Conservation (phyloP, 2,113 vertebrate species). For the Prunella himalayana region DNA sequence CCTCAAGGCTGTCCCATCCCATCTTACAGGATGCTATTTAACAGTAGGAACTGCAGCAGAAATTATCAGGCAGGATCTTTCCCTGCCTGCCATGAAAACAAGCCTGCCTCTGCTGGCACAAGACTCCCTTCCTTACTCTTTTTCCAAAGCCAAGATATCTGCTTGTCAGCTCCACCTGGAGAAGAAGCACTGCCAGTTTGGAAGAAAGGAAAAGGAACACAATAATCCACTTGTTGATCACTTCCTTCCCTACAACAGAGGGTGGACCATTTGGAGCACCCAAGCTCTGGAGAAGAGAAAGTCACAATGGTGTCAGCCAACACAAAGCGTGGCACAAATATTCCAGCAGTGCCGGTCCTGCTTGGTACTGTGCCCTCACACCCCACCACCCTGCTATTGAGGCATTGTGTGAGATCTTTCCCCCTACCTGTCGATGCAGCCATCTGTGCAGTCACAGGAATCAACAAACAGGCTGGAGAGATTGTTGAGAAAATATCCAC, state of each 20-base stretch:
- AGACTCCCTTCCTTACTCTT: not conserved
- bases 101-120: not conserved
- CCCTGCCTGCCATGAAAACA: not conserved
- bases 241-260: not conserved
- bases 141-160: not conserved
- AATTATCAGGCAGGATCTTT: not conserved
- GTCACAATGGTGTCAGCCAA: not conserved
- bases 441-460: conserved; percentile 87
- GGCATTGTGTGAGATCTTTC: not conserved
- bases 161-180: not conserved
- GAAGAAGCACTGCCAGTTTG: not conserved
- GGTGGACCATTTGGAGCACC: not conserved
- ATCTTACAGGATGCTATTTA: not conserved
- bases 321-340: not conserved
- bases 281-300: not conserved
- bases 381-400: not conserved
- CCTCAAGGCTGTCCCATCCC: not conserved
- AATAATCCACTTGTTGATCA: fast-evolving
- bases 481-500: conserved; percentile 82
- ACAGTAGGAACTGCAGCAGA: not conserved
- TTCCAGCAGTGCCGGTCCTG: fast-evolving
- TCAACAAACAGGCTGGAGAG: conserved; percentile 71
- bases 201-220: not conserved
- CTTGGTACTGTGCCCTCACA: not conserved
- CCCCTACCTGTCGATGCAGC: conserved; percentile 77